Percentiles rank a stretch among this genome's conserved stretches.
Evolutionary conservation across 2,797 vertebrate species (phyloP).

Genomic region (Sphaeramia orbicularis): DNA sequence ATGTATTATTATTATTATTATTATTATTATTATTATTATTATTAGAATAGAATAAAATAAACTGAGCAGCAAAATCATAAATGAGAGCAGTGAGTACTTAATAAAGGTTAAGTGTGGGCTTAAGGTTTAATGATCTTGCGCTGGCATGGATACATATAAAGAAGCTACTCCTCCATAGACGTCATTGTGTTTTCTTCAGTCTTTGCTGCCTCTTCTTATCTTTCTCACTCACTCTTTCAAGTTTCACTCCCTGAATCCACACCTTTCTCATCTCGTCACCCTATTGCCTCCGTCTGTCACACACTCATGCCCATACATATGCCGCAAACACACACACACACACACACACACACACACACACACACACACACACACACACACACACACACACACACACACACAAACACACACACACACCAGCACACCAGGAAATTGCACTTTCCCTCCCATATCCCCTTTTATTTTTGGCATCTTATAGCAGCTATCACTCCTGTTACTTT

Average conservation of each 20-base stretch:
- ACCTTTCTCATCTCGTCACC: conserved; percentile 67
- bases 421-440: not conserved
- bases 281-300: conserved; percentile 59
- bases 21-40: too few species aligned
- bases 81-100: conserved; percentile 7
- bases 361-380: not conserved
- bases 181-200: not conserved
- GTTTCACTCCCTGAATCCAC: conserved; percentile 50
- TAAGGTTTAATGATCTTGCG: conserved; percentile 23
- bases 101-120: not conserved
- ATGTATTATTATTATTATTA: too few species aligned
- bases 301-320: conserved; percentile 11
- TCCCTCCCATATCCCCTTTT: conserved; percentile 8
- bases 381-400: not conserved
- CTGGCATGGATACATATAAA: conserved; percentile 9
- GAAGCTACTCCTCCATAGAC: conserved; percentile 6
- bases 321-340: not conserved
- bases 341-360: too few species aligned
- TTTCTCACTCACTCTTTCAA: conserved; percentile 39
- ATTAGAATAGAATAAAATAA: conserved; percentile 12
- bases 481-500: conserved; percentile 2
- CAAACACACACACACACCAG: not conserved
- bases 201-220: conserved; percentile 29
- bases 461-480: conserved; percentile 30
- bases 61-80: conserved; percentile 15